Conservation (phyloP, 2,888 invertebrate species). For the Marronus borbonicus region DNA sequence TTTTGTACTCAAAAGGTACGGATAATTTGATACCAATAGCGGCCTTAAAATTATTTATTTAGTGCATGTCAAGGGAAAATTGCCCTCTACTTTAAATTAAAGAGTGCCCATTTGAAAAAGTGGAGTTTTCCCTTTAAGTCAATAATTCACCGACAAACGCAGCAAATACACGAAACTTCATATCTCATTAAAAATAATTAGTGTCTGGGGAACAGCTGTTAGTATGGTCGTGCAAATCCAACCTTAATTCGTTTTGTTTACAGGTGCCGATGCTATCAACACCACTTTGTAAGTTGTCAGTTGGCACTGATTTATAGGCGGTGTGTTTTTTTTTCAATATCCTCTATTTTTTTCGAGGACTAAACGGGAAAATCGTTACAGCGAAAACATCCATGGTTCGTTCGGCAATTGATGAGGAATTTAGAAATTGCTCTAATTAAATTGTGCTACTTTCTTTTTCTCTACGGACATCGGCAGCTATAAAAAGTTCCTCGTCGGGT, state of each 20-base stretch:
- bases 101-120: no score
- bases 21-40: no score
- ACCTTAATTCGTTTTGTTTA: constrained; percentile 31
- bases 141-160: background rate
- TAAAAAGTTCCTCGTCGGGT: constrained; percentile 10
- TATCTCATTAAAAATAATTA: constrained; percentile 21
- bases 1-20: no score
- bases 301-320: constrained; percentile 17
- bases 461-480: constrained; percentile 8
- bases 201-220: constrained; percentile 5
- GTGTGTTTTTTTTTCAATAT: constrained; percentile 8
- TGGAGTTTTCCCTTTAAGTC: no score
- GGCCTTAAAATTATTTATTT: no score
- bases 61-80: no score
- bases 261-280: constrained; percentile 21
- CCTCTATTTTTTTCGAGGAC: constrained; percentile 4
- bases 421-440: constrained; percentile 21
- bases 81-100: no score
- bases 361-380: background rate
- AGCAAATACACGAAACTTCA: background rate
- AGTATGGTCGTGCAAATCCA: background rate
- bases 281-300: constrained; percentile 18
- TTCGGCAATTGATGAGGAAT: background rate
- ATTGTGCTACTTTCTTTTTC: constrained; percentile 2
- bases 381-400: background rate